These are phyloP conservation scores for Tarsius wallacei DNA, from an alignment of 2,797 vertebrate genomes.

Conservation along the genomic window DNA sequence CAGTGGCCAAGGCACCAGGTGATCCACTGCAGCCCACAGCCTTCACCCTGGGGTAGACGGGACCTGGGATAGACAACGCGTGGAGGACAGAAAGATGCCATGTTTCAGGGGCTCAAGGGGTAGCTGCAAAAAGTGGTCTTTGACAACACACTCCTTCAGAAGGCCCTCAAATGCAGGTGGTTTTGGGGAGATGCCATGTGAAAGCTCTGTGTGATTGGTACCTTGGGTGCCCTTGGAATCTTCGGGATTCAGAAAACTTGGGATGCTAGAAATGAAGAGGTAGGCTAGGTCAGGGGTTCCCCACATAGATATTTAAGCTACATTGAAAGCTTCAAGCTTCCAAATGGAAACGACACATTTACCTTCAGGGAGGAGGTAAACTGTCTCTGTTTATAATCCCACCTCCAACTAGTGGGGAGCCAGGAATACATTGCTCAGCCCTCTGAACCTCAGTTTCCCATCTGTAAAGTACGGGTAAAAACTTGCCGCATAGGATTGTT, in stretches of 20 bases:
- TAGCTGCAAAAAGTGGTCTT: neutral
- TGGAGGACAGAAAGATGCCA: neutral
- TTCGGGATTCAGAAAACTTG: neutral
- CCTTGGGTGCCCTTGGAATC: neutral
- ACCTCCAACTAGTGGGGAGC: neutral
- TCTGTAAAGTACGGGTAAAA: neutral
- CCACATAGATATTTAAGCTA: neutral
- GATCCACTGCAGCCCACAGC: neutral
- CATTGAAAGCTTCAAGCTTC: neutral
- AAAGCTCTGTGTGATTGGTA: neutral
- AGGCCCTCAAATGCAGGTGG: neutral
- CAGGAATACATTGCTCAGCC: accelerated
- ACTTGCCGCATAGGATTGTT: neutral
- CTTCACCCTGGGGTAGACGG: accelerated
- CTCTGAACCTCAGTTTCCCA: neutral
- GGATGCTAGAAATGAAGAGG: neutral
- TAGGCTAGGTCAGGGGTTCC: neutral
- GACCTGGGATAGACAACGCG: accelerated
- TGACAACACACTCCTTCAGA: neutral
- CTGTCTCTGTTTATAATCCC: neutral
- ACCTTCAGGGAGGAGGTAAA: neutral
- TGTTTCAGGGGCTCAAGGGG: neutral
- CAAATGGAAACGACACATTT: neutral
- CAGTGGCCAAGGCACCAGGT: neutral
- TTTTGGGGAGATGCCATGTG: neutral